A percentile compares a stretch with the other conserved stretches of the same genome.
Evolutionary conservation across 2,113 vertebrate species (phyloP).

Genomic region (Pseudopodoces humilis): DNA sequence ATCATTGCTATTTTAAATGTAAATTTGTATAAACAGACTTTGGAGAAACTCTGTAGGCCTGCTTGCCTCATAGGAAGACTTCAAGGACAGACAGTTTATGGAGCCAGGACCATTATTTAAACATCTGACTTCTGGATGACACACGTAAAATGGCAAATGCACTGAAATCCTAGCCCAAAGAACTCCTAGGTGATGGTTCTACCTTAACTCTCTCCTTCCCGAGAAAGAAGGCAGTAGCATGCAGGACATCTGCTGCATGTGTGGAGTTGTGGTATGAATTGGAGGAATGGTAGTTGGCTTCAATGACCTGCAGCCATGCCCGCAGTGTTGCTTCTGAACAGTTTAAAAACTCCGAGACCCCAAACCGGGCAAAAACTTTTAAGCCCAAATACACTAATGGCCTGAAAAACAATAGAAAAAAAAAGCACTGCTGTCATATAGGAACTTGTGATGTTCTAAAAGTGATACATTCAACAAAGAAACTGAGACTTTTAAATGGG

Average conservation of each 20-base stretch:
- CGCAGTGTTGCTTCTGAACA: conserved; percentile 87
- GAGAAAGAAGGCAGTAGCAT: conserved; percentile 93
- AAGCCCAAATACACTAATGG: conserved; percentile 92
- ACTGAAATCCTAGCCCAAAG: not conserved
- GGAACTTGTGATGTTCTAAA: not conserved
- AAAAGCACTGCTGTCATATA: not conserved
- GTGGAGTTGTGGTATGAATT: conserved; percentile 98
- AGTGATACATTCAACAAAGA: not conserved
- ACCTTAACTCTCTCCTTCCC: conserved; percentile 94
- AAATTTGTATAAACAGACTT: not conserved
- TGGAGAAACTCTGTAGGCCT: not conserved
- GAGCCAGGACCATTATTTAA: not conserved
- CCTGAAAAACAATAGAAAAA: conserved; percentile 68
- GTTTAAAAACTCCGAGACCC: conserved; percentile 90
- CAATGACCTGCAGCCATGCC: conserved; percentile 94
- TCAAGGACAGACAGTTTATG: not conserved
- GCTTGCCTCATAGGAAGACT: not conserved
- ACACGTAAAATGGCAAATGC: not conserved
- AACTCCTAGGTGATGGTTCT: not conserved
- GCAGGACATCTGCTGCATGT: conserved; percentile 90
- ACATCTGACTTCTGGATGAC: not conserved
- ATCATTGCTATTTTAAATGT: not conserved
- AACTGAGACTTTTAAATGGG: not conserved
- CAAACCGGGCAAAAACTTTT: conserved; percentile 90
- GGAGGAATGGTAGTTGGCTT: conserved; percentile 93